These are phyloP conservation scores for Polypterus senegalus DNA, from an alignment of 2,113 vertebrate species.

Conservation along the genomic window DNA sequence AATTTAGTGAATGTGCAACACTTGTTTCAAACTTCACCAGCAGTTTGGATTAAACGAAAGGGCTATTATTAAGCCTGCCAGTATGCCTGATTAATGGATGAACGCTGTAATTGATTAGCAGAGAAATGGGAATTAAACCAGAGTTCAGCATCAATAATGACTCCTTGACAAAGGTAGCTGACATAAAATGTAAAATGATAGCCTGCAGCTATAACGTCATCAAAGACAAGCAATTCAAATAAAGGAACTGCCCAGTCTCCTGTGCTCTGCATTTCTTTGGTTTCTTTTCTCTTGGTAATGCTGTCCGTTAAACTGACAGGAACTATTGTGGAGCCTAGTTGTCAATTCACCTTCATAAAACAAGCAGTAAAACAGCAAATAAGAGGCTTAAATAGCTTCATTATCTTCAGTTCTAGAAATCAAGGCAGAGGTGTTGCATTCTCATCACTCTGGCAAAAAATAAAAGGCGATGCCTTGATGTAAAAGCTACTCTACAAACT, in stretches of 20 bases:
- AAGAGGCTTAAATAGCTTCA: slow-evolving; percentile 64
- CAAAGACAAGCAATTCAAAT: slow-evolving; percentile 67
- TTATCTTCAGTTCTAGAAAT: slow-evolving; percentile 46
- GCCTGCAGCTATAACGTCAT: slow-evolving; percentile 78
- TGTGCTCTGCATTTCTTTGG: slow-evolving; percentile 47
- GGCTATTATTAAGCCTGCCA: slow-evolving; percentile 80
- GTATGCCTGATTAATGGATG: slow-evolving; percentile 90
- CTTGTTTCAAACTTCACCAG: slow-evolving; percentile 51
- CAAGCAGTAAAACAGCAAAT: slow-evolving; percentile 60
- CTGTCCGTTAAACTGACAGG: slow-evolving; percentile 74
- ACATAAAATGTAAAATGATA: slow-evolving; percentile 84
- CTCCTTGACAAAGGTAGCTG: slow-evolving; percentile 66
- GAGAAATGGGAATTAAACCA: slow-evolving; percentile 84
- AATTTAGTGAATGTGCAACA: slow-evolving; percentile 42
- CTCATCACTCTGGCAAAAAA: slow-evolving; percentile 23
- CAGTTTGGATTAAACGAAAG: slow-evolving; percentile 55
- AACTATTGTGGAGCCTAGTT: slow-evolving; percentile 57
- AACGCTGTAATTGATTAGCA: slow-evolving; percentile 92
- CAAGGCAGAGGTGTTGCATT: slow-evolving; percentile 32
- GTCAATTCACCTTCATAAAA: slow-evolving; percentile 69
- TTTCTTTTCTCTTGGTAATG: slow-evolving; percentile 73
- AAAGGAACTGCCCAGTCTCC: slow-evolving; percentile 39
- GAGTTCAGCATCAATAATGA: slow-evolving; percentile 79
- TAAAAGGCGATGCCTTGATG: too few relatives aligned
- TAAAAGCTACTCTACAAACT: too few relatives aligned